Evolutionary conservation across 1,140 invertebrate genomes (phyloP).

Genomic region (Drusus annulatus): DNA sequence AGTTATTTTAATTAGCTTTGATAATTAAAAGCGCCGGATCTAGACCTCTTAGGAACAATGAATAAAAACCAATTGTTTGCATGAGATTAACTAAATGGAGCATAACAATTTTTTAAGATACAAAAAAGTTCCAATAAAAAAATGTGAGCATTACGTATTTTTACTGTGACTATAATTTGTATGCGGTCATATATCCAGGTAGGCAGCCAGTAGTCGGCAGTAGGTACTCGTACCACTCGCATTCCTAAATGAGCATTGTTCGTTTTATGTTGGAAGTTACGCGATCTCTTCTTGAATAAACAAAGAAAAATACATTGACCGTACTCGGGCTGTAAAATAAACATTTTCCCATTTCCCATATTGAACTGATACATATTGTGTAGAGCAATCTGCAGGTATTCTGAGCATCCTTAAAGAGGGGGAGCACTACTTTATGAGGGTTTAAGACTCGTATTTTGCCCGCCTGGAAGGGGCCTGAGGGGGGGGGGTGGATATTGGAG

Average conservation of each 20-base stretch:
- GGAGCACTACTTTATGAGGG: conserved; percentile 52
- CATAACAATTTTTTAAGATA: too few species aligned
- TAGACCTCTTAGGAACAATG: not conserved
- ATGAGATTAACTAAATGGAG: too few species aligned
- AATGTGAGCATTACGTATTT: too few species aligned
- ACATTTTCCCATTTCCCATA: conserved; percentile 43
- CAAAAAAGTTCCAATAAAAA: too few species aligned
- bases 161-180: not conserved
- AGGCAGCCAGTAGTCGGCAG: not conserved
- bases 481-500: conserved; percentile 21
- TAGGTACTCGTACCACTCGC: not conserved
- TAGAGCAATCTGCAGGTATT: conserved; percentile 46
- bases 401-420: conserved; percentile 42
- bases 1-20: conserved; percentile 29
- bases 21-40: conserved; percentile 1
- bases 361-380: conserved; percentile 41
- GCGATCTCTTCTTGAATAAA: conserved; percentile 38
- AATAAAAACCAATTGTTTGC: too few species aligned
- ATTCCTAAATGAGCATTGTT: conserved; percentile 18
- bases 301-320: conserved; percentile 41
- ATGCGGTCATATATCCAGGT: conserved; percentile 8
- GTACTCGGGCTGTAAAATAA: conserved; percentile 24
- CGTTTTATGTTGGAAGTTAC: conserved; percentile 30
- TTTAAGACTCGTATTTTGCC: conserved; percentile 53
- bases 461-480: not conserved